A percentile compares a stretch with the other conserved stretches of the same genome.
phyloP scores from a whole-genome alignment of 2,113 vertebrate species.

The Dasyprocta punctata region DNA sequence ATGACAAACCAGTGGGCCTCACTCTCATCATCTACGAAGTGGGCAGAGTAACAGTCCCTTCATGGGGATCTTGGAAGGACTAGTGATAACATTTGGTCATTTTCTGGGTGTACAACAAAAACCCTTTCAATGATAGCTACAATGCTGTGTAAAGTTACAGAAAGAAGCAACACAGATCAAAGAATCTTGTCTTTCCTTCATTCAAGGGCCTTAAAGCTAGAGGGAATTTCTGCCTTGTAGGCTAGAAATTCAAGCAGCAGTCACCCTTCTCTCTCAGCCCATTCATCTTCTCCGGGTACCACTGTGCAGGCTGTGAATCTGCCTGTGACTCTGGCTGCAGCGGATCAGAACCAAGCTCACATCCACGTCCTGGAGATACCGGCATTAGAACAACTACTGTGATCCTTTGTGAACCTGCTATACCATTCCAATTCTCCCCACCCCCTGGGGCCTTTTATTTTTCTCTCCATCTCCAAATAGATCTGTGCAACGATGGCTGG shows the following conservation, averaged over 20 bases:
- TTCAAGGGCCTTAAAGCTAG: neutral
- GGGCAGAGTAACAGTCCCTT: neutral
- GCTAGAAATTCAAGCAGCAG: neutral
- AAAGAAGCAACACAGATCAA: neutral
- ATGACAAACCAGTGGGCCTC: neutral
- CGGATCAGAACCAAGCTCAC: neutral
- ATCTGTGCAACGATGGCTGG: too few relatives aligned
- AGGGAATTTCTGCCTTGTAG: neutral
- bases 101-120: neutral
- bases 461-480: neutral
- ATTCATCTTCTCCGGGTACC: neutral
- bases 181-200: neutral
- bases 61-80: neutral
- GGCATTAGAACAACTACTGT: too few relatives aligned
- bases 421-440: too few relatives aligned
- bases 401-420: accelerated
- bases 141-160: neutral
- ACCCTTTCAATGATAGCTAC: neutral
- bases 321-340: neutral
- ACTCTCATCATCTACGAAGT: neutral
- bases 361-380: accelerated
- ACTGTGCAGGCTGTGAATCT: neutral
- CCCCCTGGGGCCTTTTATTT: neutral
- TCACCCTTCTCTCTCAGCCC: neutral
- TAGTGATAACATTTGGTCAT: neutral